Conservation (phyloP, 2,888 invertebrate species). For the Gymnoscelis rufifasciata region DNA sequence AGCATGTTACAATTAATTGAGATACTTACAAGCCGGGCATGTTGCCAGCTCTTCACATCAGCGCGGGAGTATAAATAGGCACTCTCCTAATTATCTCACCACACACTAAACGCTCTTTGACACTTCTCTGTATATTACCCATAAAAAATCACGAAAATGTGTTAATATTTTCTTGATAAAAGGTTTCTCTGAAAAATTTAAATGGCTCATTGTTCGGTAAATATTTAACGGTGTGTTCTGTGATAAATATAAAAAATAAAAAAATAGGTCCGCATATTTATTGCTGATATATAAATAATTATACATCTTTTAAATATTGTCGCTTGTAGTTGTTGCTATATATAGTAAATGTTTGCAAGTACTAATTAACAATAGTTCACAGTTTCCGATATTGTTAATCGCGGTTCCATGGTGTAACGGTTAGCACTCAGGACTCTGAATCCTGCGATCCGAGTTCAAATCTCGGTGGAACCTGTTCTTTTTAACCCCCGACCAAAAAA, state of each 20-base stretch:
- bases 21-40: conserved; percentile 11
- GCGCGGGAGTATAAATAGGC: conserved; percentile 17
- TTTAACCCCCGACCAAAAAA: too few species aligned
- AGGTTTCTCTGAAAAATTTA: background rate
- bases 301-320: too few species aligned
- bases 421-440: conserved; percentile 90
- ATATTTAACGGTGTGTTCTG: background rate
- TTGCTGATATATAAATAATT: too few species aligned
- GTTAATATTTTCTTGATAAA: background rate
- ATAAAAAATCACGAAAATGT: background rate
- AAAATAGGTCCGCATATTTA: too few species aligned
- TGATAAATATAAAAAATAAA: background rate
- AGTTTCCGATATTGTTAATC: background rate
- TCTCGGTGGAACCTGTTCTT: conserved; percentile 84
- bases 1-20: conserved; percentile 15
- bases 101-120: conserved; percentile 11
- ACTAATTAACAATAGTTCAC: background rate
- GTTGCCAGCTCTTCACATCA: conserved; percentile 21
- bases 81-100: conserved; percentile 11
- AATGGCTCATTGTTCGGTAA: conserved; percentile 5
- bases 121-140: background rate
- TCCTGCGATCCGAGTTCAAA: conserved; percentile 90
- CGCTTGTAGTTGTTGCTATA: too few species aligned
- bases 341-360: too few species aligned
- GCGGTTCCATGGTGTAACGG: conserved; percentile 82